A percentile compares a stretch with the other conserved stretches of the same genome.
phyloP scores from a whole-genome alignment of 2,113 vertebrate species.

The Aspidoscelis tigris region DNA sequence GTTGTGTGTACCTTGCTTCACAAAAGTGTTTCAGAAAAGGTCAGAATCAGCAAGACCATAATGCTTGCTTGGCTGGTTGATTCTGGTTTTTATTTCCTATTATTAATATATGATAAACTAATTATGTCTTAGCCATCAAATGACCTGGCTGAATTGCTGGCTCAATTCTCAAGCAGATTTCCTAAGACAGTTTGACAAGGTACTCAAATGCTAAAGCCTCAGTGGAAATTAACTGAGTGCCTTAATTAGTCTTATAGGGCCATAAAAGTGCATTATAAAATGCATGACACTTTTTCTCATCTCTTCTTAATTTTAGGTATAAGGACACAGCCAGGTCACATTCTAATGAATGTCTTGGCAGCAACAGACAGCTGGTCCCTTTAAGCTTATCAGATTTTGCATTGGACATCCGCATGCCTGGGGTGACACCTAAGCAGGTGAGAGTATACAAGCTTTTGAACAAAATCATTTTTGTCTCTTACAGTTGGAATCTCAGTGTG shows the following conservation, averaged over 20 bases:
- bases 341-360: slow-evolving; percentile 83
- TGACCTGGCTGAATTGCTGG: slow-evolving; percentile 13
- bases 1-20: not conserved
- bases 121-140: not conserved
- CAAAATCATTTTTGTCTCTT: not conserved
- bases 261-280: not conserved
- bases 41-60: not conserved
- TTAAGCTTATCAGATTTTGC: slow-evolving; percentile 86
- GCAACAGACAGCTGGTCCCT: slow-evolving; percentile 71
- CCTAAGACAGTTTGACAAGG: not conserved
- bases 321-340: slow-evolving; percentile 77
- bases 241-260: not conserved
- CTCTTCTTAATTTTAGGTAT: slow-evolving; percentile 74
- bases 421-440: slow-evolving; percentile 86
- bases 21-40: no score
- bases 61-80: not conserved
- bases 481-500: not conserved
- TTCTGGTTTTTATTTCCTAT: not conserved
- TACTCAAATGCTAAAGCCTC: not conserved
- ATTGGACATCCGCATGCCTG: slow-evolving; percentile 92
- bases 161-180: not conserved
- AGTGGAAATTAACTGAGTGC: not conserved
- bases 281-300: not conserved
- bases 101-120: not conserved
- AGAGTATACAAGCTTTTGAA: slow-evolving; percentile 49